These are phyloP conservation scores for Temnothorax nylanderi DNA, from an alignment of 1,140 invertebrate genomes.

Conservation along the genomic window DNA sequence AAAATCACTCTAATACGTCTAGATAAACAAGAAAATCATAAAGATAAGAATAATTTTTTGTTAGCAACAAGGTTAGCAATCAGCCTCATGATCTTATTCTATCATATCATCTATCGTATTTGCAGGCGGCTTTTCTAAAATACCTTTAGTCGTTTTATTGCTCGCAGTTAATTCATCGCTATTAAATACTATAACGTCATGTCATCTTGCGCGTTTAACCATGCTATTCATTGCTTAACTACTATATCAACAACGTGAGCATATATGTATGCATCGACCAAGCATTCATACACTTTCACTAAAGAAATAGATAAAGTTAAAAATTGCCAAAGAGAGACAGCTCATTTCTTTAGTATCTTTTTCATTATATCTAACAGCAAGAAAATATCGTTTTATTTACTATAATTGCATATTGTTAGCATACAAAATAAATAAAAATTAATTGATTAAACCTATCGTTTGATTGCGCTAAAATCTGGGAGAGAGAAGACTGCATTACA, in stretches of 20 bases:
- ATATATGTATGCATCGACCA: neutral
- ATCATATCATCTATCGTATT: neutral
- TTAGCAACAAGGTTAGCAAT: neutral
- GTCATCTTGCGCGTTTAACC: neutral
- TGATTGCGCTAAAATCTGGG: neutral
- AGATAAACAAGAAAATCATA: neutral
- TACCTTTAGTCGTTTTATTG: neutral
- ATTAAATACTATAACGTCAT: constrained; percentile 2
- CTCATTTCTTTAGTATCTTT: neutral
- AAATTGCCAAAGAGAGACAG: neutral
- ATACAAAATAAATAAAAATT: constrained; percentile 5
- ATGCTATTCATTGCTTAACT: neutral
- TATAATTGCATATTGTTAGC: neutral
- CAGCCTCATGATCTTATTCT: neutral
- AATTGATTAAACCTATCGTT: neutral
- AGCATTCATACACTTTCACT: constrained; percentile 3
- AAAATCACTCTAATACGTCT: neutral
- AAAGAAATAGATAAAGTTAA: neutral
- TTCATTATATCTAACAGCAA: neutral
- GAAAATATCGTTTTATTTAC: neutral
- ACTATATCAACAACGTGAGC: neutral
- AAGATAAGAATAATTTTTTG: neutral
- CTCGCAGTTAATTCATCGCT: neutral
- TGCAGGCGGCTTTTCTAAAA: neutral
- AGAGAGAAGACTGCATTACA: neutral